A percentile compares a stretch with the other conserved stretches of the same genome.
These are phyloP conservation scores for Agonopterix arenella DNA, from an alignment of 2,888 invertebrate species.

Conservation along the genomic window DNA sequence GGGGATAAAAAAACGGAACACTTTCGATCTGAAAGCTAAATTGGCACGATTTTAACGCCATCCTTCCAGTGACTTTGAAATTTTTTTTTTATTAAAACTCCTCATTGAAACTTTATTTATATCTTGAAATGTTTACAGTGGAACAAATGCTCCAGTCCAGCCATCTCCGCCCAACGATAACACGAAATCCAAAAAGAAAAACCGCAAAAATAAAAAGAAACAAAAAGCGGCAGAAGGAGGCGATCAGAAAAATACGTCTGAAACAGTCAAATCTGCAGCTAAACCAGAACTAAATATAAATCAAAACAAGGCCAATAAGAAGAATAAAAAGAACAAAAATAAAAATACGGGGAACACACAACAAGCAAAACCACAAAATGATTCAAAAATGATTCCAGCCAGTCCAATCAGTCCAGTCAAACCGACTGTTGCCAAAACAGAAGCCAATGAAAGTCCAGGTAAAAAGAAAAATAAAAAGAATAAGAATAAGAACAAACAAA, in stretches of 20 bases:
- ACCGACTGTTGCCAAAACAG: constrained; percentile 4
- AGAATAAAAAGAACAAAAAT: not conserved
- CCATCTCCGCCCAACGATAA: constrained; percentile 1
- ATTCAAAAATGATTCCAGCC: not conserved
- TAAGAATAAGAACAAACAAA: constrained; percentile 21
- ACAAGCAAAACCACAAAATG: not conserved
- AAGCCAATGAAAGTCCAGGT: constrained; percentile 18
- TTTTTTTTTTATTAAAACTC: no score
- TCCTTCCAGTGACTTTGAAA: no score
- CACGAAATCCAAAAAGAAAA: constrained; percentile 25
- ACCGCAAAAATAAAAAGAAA: constrained; percentile 29
- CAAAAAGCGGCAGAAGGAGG: not conserved
- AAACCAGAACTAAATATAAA: not conserved
- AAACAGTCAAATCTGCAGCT: not conserved
- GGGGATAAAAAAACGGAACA: no score
- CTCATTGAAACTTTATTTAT: no score
- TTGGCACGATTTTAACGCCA: no score
- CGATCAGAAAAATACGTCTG: not conserved
- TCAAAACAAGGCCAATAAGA: not conserved
- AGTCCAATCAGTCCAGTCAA: not conserved
- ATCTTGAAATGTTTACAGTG: no score
- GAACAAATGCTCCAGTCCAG: no score
- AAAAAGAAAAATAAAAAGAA: constrained; percentile 28
- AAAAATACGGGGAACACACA: constrained; percentile 2
- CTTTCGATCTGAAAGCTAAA: no score